These are phyloP conservation scores for Centruroides vittatus DNA, from an alignment of 1,140 invertebrate species.

Conservation along the genomic window DNA sequence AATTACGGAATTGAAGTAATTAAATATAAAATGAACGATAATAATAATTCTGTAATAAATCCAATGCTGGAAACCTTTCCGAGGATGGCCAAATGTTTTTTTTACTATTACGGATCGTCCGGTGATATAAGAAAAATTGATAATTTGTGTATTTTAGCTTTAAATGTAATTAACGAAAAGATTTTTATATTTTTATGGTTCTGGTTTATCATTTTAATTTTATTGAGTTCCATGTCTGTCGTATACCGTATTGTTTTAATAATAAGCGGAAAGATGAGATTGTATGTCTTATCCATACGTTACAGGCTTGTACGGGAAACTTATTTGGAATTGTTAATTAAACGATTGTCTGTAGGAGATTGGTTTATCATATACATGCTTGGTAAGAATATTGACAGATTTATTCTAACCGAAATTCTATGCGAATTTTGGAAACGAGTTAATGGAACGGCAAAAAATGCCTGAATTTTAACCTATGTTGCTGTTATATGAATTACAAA, in stretches of 20 bases:
- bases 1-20: constrained; percentile 90
- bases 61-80: constrained; percentile 93
- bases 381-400: constrained; percentile 84
- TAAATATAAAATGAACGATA: constrained; percentile 76
- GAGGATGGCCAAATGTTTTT: constrained; percentile 74
- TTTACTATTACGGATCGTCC: constrained; percentile 69
- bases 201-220: constrained; percentile 65
- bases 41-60: constrained; percentile 78
- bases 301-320: constrained; percentile 71
- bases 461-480: not conserved
- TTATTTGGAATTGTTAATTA: constrained; percentile 76
- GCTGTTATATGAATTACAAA: too few species aligned
- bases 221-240: constrained; percentile 53
- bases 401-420: constrained; percentile 82
- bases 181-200: constrained; percentile 84
- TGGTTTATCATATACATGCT: constrained; percentile 92
- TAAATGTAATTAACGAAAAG: constrained; percentile 82
- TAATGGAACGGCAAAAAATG: constrained; percentile 19
- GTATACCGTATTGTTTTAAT: constrained; percentile 61
- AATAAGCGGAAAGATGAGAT: constrained; percentile 64
- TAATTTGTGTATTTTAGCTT: constrained; percentile 67
- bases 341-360: constrained; percentile 80
- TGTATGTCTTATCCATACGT: constrained; percentile 72
- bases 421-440: constrained; percentile 74
- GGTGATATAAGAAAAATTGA: constrained; percentile 68